Evolutionary conservation across 2,113 vertebrate genomes (phyloP).

Genomic region (Coturnix japonica): DNA sequence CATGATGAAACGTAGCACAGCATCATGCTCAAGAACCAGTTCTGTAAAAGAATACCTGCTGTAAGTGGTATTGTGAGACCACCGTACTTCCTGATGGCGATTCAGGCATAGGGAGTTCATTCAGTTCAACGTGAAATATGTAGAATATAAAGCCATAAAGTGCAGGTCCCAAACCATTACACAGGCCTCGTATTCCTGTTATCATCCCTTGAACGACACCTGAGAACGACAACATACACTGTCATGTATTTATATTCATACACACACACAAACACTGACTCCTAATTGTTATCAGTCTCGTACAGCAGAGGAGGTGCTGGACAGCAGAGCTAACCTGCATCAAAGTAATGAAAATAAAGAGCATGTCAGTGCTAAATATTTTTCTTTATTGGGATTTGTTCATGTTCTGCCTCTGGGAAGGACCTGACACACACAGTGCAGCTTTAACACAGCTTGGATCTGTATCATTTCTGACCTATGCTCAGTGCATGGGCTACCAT

Average conservation of each 20-base stretch:
- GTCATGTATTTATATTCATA: fast-evolving
- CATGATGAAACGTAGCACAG: background rate
- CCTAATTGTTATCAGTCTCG: background rate
- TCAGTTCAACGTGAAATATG: conserved; percentile 89
- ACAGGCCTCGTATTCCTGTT: conserved; percentile 89
- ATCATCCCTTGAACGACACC: conserved; percentile 92
- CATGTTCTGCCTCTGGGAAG: background rate
- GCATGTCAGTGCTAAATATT: fast-evolving
- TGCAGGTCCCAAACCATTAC: conserved; percentile 88
- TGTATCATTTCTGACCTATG: fast-evolving
- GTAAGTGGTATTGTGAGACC: conserved; percentile 75
- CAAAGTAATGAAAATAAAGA: background rate
- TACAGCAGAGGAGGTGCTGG: background rate
- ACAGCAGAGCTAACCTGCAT: no score
- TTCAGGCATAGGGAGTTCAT: conserved; percentile 82
- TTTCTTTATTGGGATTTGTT: fast-evolving
- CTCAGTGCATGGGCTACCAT: background rate
- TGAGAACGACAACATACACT: background rate
- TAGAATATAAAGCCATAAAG: conserved; percentile 93
- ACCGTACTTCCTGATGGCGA: conserved; percentile 57
- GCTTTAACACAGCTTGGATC: no score
- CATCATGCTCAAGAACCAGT: fast-evolving
- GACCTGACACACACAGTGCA: fast-evolving
- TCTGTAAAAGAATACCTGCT: conserved; percentile 71
- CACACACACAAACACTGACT: fast-evolving